These are phyloP conservation scores for Mamestra brassicae DNA, from an alignment of 2,888 invertebrate genomes.

Conservation along the genomic window DNA sequence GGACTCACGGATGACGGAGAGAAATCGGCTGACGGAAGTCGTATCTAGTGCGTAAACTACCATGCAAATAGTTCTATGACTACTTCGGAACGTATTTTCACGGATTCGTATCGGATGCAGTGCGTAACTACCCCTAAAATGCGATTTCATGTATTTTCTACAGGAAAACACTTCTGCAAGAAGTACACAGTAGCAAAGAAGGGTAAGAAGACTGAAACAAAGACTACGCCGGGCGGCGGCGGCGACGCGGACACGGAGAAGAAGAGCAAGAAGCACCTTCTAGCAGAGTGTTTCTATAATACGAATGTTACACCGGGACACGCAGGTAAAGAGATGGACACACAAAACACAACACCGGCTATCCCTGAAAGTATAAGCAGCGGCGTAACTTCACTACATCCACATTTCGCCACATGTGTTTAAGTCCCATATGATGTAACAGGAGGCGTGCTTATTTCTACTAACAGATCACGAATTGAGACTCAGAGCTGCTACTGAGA, in stretches of 20 bases:
- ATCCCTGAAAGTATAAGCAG: background rate
- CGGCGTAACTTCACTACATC: no score
- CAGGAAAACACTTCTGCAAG: slow-evolving; percentile 88
- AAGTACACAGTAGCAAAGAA: slow-evolving; percentile 79
- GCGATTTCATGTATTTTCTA: background rate
- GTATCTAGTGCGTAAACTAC: no score
- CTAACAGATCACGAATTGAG: no score
- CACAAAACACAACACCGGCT: background rate
- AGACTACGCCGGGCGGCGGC: slow-evolving; percentile 68
- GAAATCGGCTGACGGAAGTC: no score
- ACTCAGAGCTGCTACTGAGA: no score
- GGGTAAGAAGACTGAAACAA: slow-evolving; percentile 73
- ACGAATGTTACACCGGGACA: slow-evolving; percentile 84
- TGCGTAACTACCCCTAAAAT: background rate
- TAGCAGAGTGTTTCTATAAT: slow-evolving; percentile 86
- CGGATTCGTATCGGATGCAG: no score
- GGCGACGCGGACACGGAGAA: slow-evolving; percentile 79
- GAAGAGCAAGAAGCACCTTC: slow-evolving; percentile 82
- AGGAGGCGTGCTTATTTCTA: no score
- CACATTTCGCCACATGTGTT: no score
- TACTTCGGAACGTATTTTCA: no score
- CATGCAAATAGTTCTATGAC: no score
- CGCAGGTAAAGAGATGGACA: slow-evolving; percentile 75
- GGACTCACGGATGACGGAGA: no score
- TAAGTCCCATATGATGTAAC: no score